These are phyloP conservation scores for Lagocephalus sceleratus DNA, from an alignment of 2,797 vertebrate species.

Conservation along the genomic window DNA sequence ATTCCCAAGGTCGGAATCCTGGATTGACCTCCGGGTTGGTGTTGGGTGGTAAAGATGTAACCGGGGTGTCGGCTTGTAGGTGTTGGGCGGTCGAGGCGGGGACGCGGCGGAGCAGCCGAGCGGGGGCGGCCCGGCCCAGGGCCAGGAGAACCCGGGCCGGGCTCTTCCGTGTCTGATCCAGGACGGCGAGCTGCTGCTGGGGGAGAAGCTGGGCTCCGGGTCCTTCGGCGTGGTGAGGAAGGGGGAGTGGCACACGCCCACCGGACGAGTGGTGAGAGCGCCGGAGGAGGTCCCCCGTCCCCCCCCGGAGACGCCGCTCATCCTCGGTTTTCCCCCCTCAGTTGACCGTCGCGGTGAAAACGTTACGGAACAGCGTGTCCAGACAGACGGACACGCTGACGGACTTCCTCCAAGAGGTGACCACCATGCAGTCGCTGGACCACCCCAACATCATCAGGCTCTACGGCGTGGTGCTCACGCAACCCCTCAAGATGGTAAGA, in stretches of 20 bases:
- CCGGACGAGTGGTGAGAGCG: slow-evolving; percentile 74
- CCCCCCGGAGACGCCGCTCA: too few relatives aligned
- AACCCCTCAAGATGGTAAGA: slow-evolving; percentile 88
- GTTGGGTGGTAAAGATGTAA: neutral
- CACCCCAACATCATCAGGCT: slow-evolving; percentile 86
- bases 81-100: slow-evolving; percentile 44
- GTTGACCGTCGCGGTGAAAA: slow-evolving; percentile 81
- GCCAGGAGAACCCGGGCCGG: slow-evolving; percentile 44
- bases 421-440: slow-evolving; percentile 85
- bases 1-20: slow-evolving; percentile 72
- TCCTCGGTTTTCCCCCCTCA: slow-evolving; percentile 30
- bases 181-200: slow-evolving; percentile 79
- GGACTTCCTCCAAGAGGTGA: slow-evolving; percentile 88
- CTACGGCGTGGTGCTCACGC: slow-evolving; percentile 85
- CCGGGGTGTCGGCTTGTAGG: slow-evolving; percentile 40
- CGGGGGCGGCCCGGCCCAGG: slow-evolving; percentile 17
- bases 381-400: slow-evolving; percentile 71
- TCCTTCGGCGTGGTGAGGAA: slow-evolving; percentile 86
- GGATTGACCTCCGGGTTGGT: too few relatives aligned
- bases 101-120: slow-evolving; percentile 64
- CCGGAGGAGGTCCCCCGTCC: too few relatives aligned
- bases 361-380: slow-evolving; percentile 68
- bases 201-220: slow-evolving; percentile 83
- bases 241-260: slow-evolving; percentile 81
- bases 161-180: slow-evolving; percentile 83